Base-by-base conservation (phyloP, 2,888 invertebrate genomes). In the Dryococelus australis region DNA sequence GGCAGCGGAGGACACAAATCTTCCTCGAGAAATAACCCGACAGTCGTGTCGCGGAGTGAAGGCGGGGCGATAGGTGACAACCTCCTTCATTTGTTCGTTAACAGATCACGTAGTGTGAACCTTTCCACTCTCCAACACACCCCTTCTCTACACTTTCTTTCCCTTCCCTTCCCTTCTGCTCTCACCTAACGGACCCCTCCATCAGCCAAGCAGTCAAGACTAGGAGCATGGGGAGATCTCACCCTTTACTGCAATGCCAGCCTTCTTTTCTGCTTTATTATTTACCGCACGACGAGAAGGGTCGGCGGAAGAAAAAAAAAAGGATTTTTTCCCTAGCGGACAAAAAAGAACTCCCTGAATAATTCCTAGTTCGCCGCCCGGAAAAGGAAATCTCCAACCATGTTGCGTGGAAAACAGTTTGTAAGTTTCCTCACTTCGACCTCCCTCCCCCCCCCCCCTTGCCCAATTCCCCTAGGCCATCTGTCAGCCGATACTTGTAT, bases 1-100 rank as follows among this genome's bases (percentile, higher is more conserved):
- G 65, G 65, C 20, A 24, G 65, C 20, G 24, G 65, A 65, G 65
- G 24, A 12, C 65, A 65, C 65, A 65, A 65, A 65, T 65, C 65
- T 65, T 65, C 65, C 65, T 9, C 65, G 65, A 65, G 65, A 65
- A 65, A 65, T 65, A 65, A 65, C 65, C 6, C 65, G 65, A 65
- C 65, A 65, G 65, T 20, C 65, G 65, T 65, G 65, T 65, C 24
- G 65, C 24, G 65, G 0, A 65, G 65, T 20, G 24, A 65, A n/a
- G 65, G 65, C n/a, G 65, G 65, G 65, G 65, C 65, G 65, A 65
- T 65, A n/a, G 65, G 65, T 65, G 65, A 65, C 65, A 65, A 65
- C 65, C 65, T 65, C 0, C 65, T 65, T 65, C 65, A 65, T 65
- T 65, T 65, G 65, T 65, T 65, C 65, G 65, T 65, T 65, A 65